phyloP scores from a whole-genome alignment of 1,140 invertebrate species.

The Chymomyza costata region DNA sequence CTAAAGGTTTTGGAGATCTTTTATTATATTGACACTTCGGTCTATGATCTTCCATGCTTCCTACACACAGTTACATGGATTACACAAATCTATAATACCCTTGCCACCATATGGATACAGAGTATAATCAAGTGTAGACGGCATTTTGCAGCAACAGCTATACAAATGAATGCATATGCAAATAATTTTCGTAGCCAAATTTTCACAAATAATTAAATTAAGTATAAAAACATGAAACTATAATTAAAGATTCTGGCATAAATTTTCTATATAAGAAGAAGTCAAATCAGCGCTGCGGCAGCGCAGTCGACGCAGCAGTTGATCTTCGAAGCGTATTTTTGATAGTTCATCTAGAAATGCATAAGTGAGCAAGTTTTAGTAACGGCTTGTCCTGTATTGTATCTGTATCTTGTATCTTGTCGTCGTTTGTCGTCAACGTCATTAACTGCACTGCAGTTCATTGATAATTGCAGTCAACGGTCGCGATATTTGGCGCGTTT shows the following conservation, averaged over 20 bases:
- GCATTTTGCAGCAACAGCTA: conserved; percentile 17
- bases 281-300: not conserved
- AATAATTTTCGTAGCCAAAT: conserved; percentile 47
- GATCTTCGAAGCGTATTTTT: conserved; percentile 40
- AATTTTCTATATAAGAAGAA: conserved; percentile 28
- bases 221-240: conserved; percentile 46
- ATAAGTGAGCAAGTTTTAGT: conserved; percentile 45
- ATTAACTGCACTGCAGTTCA: no score
- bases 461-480: conserved; percentile 33
- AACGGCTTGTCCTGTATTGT: conserved; percentile 45
- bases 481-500: conserved; percentile 1
- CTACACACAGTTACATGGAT: no score
- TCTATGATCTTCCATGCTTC: no score
- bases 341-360: conserved; percentile 48
- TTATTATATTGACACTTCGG: no score
- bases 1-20: no score
- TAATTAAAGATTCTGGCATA: conserved; percentile 2
- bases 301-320: not conserved
- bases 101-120: no score
- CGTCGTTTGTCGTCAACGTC: conserved; percentile 10
- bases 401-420: conserved; percentile 29
- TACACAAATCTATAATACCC: no score
- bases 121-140: conserved; percentile 31
- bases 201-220: conserved; percentile 69
- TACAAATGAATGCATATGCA: conserved; percentile 44